Evolutionary conservation across 1,140 invertebrate genomes (phyloP).

Genomic region (Tetragonula clypearis): DNA sequence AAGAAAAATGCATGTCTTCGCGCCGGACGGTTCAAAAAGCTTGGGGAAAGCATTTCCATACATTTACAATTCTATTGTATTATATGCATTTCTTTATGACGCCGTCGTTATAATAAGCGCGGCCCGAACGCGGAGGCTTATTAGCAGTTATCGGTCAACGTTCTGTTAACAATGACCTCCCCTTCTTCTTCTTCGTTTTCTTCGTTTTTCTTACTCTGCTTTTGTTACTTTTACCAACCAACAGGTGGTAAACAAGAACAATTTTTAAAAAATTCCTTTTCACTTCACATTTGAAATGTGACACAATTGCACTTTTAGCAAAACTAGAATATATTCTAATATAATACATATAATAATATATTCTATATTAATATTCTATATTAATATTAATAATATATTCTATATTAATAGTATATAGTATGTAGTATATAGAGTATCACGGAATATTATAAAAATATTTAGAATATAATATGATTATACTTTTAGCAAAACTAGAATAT

Average conservation of each 20-base stretch:
- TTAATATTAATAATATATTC: no score
- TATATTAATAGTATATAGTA: no score
- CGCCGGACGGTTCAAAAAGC: slow-evolving; percentile 52
- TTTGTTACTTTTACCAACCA: not conserved
- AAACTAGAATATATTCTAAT: no score
- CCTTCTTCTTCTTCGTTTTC: not conserved
- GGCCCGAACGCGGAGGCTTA: slow-evolving; percentile 25
- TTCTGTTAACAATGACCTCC: not conserved
- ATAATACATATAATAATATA: no score
- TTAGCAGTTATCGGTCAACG: slow-evolving; percentile 38
- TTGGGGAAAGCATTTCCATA: slow-evolving; percentile 63
- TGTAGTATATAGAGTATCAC: no score
- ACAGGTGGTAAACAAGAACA: not conserved
- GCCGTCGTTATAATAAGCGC: slow-evolving; percentile 37
- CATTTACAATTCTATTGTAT: slow-evolving; percentile 68
- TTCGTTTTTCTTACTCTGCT: not conserved
- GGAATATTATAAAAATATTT: no score
- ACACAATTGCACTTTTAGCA: no score
- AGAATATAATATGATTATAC: no score
- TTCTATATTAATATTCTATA: no score
- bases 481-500: no score
- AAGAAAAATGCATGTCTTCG: slow-evolving; percentile 42
- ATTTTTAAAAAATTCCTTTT: not conserved
- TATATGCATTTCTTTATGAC: slow-evolving; percentile 55
- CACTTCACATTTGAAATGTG: not conserved